phyloP scores from a whole-genome alignment of 1,140 invertebrate genomes.

The Pectinophora gossypiella region DNA sequence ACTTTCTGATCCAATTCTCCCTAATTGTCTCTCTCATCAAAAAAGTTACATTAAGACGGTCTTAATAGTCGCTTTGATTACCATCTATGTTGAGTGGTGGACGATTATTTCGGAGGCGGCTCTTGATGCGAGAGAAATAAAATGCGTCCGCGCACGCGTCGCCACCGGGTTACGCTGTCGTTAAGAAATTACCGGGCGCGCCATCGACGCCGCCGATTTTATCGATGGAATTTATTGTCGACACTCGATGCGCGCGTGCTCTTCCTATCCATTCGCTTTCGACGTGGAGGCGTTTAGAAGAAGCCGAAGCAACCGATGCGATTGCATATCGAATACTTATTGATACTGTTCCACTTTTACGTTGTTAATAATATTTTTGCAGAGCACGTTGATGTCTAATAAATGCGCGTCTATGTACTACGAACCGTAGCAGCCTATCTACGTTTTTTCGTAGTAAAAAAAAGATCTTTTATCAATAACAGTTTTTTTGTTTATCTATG shows the following conservation, averaged over 20 bases:
- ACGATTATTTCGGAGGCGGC: slow-evolving; percentile 68
- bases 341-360: neutral
- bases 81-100: slow-evolving; percentile 68
- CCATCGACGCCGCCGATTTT: slow-evolving; percentile 65
- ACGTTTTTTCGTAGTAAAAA: neutral
- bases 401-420: too few species aligned
- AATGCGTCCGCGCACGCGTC: slow-evolving; percentile 69
- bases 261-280: slow-evolving; percentile 25
- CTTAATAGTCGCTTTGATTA: slow-evolving; percentile 70
- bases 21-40: slow-evolving; percentile 27
- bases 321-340: neutral
- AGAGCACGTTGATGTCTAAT: neutral
- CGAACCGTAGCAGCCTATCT: too few species aligned
- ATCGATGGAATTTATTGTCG: slow-evolving; percentile 72
- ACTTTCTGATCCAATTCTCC: slow-evolving; percentile 38
- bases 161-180: slow-evolving; percentile 72
- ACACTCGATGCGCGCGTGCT: slow-evolving; percentile 45
- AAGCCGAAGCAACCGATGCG: neutral
- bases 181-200: slow-evolving; percentile 66
- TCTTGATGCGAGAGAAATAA: slow-evolving; percentile 65
- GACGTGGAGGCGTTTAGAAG: slow-evolving; percentile 4
- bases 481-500: neutral
- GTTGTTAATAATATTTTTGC: neutral
- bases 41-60: slow-evolving; percentile 66
- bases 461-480: neutral